Evolutionary conservation across 2,888 invertebrate species (phyloP).

Genomic region (Limulus polyphemus): DNA sequence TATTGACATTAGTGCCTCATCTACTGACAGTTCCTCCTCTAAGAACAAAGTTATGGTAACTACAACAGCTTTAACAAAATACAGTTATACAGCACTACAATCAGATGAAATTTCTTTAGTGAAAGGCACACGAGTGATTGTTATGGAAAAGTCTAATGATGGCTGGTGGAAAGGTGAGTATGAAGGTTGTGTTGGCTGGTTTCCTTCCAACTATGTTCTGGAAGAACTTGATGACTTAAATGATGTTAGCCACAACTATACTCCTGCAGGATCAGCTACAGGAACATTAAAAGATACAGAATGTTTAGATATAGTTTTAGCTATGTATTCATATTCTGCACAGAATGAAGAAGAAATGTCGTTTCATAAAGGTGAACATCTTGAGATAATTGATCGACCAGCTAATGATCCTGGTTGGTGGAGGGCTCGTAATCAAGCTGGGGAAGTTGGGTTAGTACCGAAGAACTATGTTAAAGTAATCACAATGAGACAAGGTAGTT

Average conservation of each 20-base stretch:
- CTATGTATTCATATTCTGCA: slow-evolving; percentile 61
- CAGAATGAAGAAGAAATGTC: slow-evolving; percentile 91
- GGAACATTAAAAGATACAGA: slow-evolving; percentile 14
- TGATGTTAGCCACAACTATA: slow-evolving; percentile 18
- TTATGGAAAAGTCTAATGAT: slow-evolving; percentile 95
- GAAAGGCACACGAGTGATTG: slow-evolving; percentile 86
- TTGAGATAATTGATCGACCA: slow-evolving; percentile 92
- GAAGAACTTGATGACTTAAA: slow-evolving; percentile 23
- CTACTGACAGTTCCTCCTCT: slow-evolving; percentile 14
- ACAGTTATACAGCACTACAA: slow-evolving; percentile 68
- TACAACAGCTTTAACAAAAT: slow-evolving; percentile 60
- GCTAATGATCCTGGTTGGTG: slow-evolving; percentile 91
- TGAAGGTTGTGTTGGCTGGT: slow-evolving; percentile 62
- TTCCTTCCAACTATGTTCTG: slow-evolving; percentile 86
- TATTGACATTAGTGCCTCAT: slow-evolving; percentile 27
- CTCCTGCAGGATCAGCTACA: slow-evolving; percentile 18
- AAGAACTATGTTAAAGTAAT: slow-evolving; percentile 74
- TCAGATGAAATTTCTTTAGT: slow-evolving; percentile 86
- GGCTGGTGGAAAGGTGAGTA: slow-evolving; percentile 91
- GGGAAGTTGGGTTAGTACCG: slow-evolving; percentile 88
- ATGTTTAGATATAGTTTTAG: slow-evolving; percentile 76
- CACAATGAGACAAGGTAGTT: slow-evolving; percentile 6
- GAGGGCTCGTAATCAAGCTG: slow-evolving; percentile 83
- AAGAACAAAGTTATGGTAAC: slow-evolving; percentile 12
- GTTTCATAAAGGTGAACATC: slow-evolving; percentile 89